Evolutionary conservation across 2,888 invertebrate species (phyloP), one percentile per base, ranked within the genome.

Genomic region (Rhagonycha lutea): DNA sequence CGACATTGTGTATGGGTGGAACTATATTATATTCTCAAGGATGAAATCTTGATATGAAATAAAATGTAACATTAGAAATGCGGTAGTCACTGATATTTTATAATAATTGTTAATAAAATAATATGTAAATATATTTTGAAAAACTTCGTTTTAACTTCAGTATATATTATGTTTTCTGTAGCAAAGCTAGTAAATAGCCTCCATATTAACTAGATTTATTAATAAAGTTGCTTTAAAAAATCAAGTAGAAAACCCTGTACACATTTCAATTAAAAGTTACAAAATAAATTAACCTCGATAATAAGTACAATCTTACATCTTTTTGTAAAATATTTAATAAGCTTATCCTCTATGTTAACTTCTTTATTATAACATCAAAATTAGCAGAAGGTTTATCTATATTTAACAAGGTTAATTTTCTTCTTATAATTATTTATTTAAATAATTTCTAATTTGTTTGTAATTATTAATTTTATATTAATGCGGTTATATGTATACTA

Each of bases 51-150:
- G 47, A 47, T 47, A 47, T 47, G n/a, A 47, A 47, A 47, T 47
- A 47, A 47, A 65, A 12, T 65, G 63, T 65, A 65, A 65, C 24
- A 65, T 65, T 65, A 65, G 63, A 65, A 65, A 65, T 65, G 63
- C 63, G 63, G 63, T 65, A 65, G 63, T 47, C 47, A 47, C n/a
- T 47, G 47, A 47, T n/a, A 47, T 47, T 47, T 47, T 47, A 47
- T 47, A 47, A 47, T 47, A 47, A 47, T 47, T n/a, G 47, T 65
- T 26, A 65, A 65, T 65, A 65, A 65, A 26, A 65, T n/a, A 24
- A 65, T 65, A 24, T 65, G 4, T 23, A 18, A 9, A 61, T 61
- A 10, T 14, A 8, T 8, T 28, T 28, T 28, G 28, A 28, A 9
- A 28, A 28, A 28, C 0, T 12, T 12, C 5, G n/a, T 12, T 32